Evolutionary conservation across 2,888 invertebrate species (phyloP).

Genomic region (Rutpela maculata): DNA sequence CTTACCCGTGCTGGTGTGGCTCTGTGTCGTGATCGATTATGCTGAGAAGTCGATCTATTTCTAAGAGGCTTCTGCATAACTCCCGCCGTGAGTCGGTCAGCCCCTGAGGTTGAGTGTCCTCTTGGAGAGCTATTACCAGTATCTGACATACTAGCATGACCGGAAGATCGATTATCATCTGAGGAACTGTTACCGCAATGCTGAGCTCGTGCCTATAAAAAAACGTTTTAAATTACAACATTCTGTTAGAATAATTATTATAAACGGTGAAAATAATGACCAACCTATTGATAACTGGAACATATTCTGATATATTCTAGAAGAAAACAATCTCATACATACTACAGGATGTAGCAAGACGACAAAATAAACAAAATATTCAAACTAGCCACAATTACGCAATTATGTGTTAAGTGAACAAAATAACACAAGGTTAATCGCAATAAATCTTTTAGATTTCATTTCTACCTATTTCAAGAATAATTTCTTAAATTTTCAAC

Average conservation of each 20-base stretch:
- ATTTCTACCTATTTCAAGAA: too few species aligned
- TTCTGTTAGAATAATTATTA: not conserved
- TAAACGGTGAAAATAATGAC: not conserved
- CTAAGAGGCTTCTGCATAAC: constrained; percentile 80
- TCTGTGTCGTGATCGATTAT: constrained; percentile 79
- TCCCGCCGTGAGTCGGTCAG: constrained; percentile 80
- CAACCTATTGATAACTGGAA: not conserved
- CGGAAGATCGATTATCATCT: constrained; percentile 93
- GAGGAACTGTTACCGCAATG: constrained; percentile 82
- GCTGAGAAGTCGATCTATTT: constrained; percentile 79
- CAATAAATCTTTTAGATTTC: too few species aligned
- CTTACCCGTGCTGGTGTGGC: constrained; percentile 81
- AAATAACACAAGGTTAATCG: too few species aligned
- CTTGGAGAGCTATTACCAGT: constrained; percentile 83
- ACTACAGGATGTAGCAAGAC: too few species aligned
- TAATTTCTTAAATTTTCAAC: too few species aligned
- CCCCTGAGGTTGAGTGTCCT: constrained; percentile 77
- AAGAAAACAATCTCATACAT: too few species aligned
- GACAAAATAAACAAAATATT: too few species aligned
- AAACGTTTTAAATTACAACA: not conserved
- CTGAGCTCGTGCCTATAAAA: constrained; percentile 65
- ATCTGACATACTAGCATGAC: constrained; percentile 96
- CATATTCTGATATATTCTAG: not conserved
- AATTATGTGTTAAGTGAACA: too few species aligned
- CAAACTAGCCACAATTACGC: too few species aligned